Conservation (phyloP, 1,140 invertebrate genomes). For the Zaprionus africanus region DNA sequence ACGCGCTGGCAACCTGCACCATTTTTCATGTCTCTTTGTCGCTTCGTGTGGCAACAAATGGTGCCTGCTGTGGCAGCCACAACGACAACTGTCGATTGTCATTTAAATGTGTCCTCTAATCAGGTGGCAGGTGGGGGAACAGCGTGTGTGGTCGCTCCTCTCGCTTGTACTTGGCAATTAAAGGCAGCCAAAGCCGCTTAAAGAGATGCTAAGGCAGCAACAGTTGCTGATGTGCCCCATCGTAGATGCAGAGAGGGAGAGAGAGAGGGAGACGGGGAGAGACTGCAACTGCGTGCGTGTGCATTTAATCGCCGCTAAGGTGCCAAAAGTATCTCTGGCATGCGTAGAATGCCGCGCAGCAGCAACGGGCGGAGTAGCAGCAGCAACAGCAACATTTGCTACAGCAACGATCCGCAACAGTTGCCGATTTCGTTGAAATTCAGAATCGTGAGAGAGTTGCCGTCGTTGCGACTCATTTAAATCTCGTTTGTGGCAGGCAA, state of each 20-base stretch:
- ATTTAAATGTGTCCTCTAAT: slow-evolving; percentile 78
- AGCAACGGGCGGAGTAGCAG: slow-evolving; percentile 14
- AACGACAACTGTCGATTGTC: slow-evolving; percentile 59
- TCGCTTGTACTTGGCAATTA: slow-evolving; percentile 72
- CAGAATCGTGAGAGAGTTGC: slow-evolving; percentile 81
- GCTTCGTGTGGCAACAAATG: slow-evolving; percentile 71
- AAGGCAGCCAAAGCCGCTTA: slow-evolving; percentile 53
- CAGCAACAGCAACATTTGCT: slow-evolving; percentile 14
- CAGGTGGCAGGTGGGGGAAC: slow-evolving; percentile 39
- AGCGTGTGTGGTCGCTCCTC: slow-evolving; percentile 53
- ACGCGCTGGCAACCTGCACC: slow-evolving; percentile 55
- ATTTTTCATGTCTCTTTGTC: slow-evolving; percentile 61
- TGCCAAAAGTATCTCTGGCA: slow-evolving; percentile 80
- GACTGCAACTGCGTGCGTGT: slow-evolving; percentile 54
- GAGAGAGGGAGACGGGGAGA: background rate
- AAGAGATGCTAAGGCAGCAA: slow-evolving; percentile 17
- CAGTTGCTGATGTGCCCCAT: too few relatives aligned
- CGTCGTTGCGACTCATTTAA: slow-evolving; percentile 78
- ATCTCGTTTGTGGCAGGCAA: slow-evolving; percentile 73
- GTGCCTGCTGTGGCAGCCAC: slow-evolving; percentile 10
- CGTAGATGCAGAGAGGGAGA: background rate
- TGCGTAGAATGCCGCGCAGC: slow-evolving; percentile 68
- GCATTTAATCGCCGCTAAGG: slow-evolving; percentile 79
- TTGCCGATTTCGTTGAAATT: slow-evolving; percentile 76
- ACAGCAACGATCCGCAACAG: slow-evolving; percentile 45